phyloP scores from a whole-genome alignment of 2,888 invertebrate genomes.

The Crepidodera aurea region DNA sequence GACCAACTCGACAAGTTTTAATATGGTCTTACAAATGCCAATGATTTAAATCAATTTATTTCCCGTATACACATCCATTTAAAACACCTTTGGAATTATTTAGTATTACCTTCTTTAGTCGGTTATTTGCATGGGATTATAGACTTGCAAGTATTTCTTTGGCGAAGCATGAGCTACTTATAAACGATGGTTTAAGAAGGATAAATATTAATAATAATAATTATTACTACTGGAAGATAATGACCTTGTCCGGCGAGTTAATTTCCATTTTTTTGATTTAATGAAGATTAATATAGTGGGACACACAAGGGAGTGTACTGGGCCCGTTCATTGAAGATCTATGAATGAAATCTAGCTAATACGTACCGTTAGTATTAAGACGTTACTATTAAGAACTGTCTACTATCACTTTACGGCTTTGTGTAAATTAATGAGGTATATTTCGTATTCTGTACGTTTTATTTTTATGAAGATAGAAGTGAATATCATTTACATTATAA shows the following conservation, averaged over 20 bases:
- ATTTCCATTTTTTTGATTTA: constrained; percentile 9
- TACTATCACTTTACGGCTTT: not conserved
- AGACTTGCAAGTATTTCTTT: constrained; percentile 37
- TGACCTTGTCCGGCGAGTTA: constrained; percentile 17
- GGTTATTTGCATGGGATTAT: constrained; percentile 39
- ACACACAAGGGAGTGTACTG: constrained; percentile 14
- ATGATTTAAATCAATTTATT: constrained; percentile 38
- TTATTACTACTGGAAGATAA: constrained; percentile 29
- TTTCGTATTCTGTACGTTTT: not conserved
- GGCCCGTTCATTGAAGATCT: constrained; percentile 18
- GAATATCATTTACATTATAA: too few species aligned
- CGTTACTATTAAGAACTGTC: not conserved
- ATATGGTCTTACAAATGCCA: constrained; percentile 32
- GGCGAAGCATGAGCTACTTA: constrained; percentile 31
- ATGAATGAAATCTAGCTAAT: constrained; percentile 20
- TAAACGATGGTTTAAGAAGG: constrained; percentile 32
- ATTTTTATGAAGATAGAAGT: too few species aligned
- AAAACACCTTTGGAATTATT: constrained; percentile 38
- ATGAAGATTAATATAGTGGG: constrained; percentile 8
- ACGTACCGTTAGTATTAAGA: constrained; percentile 1
- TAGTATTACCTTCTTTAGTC: constrained; percentile 36
- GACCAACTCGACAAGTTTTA: constrained; percentile 23
- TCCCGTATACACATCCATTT: constrained; percentile 35
- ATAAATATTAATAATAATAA: constrained; percentile 36
- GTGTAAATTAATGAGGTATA: not conserved